Conservation (phyloP, 2,888 invertebrate genomes). For the Cataglyphis cursor region DNA sequence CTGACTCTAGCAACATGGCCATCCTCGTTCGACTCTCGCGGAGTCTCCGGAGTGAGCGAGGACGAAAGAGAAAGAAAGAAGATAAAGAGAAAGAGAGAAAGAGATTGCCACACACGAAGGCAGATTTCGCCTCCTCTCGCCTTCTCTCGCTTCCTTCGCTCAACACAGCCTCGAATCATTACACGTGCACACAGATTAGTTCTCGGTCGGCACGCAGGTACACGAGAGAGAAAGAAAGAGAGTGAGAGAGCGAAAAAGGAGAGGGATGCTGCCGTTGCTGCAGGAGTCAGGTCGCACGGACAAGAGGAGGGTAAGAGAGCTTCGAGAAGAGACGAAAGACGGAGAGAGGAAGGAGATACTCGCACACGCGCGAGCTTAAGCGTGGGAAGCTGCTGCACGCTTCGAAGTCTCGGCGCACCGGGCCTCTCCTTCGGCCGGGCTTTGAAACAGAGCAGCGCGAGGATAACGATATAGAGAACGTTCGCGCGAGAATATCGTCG, state of each 20-base stretch:
- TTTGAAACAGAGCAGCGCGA: slow-evolving; percentile 52
- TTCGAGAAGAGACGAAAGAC: slow-evolving; percentile 38
- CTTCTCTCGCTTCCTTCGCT: slow-evolving; percentile 32
- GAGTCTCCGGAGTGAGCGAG: neutral
- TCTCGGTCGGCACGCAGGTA: slow-evolving; percentile 70
- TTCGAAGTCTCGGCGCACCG: slow-evolving; percentile 72
- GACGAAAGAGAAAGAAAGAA: slow-evolving; percentile 12
- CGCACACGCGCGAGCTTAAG: slow-evolving; percentile 71
- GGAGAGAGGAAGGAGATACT: slow-evolving; percentile 46
- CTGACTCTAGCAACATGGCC: slow-evolving; percentile 44
- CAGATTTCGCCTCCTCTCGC: slow-evolving; percentile 38
- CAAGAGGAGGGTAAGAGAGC: slow-evolving; percentile 41
- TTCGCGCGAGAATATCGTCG: slow-evolving; percentile 48
- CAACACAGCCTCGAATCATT: slow-evolving; percentile 46
- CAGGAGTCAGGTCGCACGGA: slow-evolving; percentile 61
- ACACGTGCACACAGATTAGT: slow-evolving; percentile 67
- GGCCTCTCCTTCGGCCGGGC: slow-evolving; percentile 70
- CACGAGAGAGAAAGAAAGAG: slow-evolving; percentile 65
- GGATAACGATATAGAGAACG: slow-evolving; percentile 35
- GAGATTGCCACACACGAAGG: slow-evolving; percentile 56
- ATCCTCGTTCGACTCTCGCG: slow-evolving; percentile 51
- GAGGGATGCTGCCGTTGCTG: slow-evolving; percentile 54
- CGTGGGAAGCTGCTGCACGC: slow-evolving; percentile 79
- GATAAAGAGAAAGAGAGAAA: slow-evolving; percentile 20
- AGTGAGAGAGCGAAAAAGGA: slow-evolving; percentile 60